Evolutionary conservation across 2,113 vertebrate species (phyloP).

Genomic region (Lynx canadensis): DNA sequence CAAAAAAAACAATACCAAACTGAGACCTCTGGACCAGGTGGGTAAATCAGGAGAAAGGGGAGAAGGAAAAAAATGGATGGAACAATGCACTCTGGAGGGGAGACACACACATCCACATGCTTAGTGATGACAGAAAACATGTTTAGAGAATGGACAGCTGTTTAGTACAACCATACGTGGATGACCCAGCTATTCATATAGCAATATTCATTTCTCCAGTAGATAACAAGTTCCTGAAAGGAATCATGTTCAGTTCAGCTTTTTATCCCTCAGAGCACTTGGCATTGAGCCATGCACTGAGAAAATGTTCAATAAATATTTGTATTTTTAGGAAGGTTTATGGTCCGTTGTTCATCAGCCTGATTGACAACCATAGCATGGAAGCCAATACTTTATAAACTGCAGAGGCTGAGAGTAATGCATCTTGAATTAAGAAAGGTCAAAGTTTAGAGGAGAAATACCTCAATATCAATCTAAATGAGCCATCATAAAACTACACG

Average conservation of each 20-base stretch:
- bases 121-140: background rate
- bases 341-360: too few relatives aligned
- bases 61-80: background rate
- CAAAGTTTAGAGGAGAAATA: background rate
- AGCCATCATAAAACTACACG: background rate
- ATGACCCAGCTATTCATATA: background rate
- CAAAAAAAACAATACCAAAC: background rate
- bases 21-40: background rate
- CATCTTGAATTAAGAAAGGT: background rate
- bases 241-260: background rate
- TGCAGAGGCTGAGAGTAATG: background rate
- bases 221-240: background rate
- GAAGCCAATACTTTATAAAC: background rate
- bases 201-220: background rate
- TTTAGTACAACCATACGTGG: background rate
- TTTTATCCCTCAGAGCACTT: background rate
- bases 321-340: background rate
- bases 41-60: background rate
- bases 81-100: rapidly evolving
- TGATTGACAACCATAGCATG: background rate
- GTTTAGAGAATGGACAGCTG: background rate
- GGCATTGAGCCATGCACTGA: background rate
- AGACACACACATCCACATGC: too few relatives aligned
- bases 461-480: background rate
- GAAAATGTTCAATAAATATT: background rate